Evolutionary conservation across 1,140 invertebrate species (phyloP).

Genomic region (Trichomalopsis sarcophagae): DNA sequence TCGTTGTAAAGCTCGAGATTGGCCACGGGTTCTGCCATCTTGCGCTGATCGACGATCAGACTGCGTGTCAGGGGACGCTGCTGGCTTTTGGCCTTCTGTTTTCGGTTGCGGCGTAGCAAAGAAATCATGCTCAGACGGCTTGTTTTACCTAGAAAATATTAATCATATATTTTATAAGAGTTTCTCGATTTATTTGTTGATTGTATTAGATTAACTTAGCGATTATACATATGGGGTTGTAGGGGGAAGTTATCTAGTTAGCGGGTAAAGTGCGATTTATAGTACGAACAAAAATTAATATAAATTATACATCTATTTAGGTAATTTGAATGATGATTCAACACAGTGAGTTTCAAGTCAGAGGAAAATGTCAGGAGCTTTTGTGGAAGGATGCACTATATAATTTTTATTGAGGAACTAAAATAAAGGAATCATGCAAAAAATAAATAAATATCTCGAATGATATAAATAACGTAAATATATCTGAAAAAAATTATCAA

Average conservation of each 20-base stretch:
- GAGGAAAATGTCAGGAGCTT: neutral
- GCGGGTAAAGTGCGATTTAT: neutral
- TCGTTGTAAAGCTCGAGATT: slow-evolving; percentile 48
- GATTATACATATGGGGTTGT: neutral
- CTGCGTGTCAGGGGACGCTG: slow-evolving; percentile 55
- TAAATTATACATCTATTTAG: neutral
- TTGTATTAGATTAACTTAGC: neutral
- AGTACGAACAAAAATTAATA: too few species aligned
- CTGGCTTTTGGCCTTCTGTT: slow-evolving; percentile 29
- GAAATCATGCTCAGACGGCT: slow-evolving; percentile 55
- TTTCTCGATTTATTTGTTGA: neutral
- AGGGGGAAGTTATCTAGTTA: neutral
- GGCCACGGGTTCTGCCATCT: slow-evolving; percentile 50
- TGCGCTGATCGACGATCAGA: slow-evolving; percentile 58
- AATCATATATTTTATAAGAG: slow-evolving; percentile 2
- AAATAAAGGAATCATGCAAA: neutral
- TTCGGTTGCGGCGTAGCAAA: slow-evolving; percentile 43
- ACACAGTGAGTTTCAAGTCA: neutral
- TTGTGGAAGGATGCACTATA: neutral
- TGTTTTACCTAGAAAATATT: slow-evolving; percentile 40
- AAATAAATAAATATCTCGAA: neutral
- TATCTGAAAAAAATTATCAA: neutral
- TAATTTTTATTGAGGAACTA: neutral
- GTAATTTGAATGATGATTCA: neutral
- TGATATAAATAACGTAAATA: neutral